A percentile compares a stretch with the other conserved stretches of the same genome.
These are phyloP conservation scores for Tupaia chinensis DNA, from an alignment of 2,113 vertebrate species.

Conservation along the genomic window DNA sequence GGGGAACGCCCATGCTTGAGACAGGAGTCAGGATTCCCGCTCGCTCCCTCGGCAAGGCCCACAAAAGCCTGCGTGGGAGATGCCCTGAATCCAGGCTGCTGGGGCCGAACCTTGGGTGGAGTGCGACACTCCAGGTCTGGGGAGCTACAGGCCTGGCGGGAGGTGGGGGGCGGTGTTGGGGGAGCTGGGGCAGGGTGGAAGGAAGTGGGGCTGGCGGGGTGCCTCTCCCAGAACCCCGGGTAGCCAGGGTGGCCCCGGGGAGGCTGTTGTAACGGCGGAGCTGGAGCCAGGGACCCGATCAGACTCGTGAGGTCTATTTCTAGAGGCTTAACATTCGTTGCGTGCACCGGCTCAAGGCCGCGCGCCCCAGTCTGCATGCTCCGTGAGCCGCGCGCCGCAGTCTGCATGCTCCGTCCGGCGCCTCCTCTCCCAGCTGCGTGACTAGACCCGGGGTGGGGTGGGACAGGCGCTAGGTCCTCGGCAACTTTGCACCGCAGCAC, in stretches of 20 bases:
- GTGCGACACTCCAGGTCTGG: no score
- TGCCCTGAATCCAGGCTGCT: not conserved
- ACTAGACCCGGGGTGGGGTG: fast-evolving
- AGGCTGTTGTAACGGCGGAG: fast-evolving
- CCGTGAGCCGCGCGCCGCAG: no score
- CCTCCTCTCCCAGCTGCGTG: not conserved
- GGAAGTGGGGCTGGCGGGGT: no score
- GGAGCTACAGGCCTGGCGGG: not conserved
- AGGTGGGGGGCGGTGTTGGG: no score
- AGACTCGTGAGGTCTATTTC: not conserved
- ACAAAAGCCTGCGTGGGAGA: fast-evolving
- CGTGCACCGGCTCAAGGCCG: fast-evolving
- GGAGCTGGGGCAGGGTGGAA: no score
- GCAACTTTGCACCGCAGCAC: not conserved
- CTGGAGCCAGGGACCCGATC: no score
- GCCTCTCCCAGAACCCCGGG: no score
- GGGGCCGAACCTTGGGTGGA: no score
- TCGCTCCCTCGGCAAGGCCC: not conserved
- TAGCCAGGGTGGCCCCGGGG: not conserved
- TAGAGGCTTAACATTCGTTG: fast-evolving
- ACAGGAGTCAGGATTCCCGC: not conserved
- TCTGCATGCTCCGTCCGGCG: no score
- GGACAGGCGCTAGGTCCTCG: not conserved
- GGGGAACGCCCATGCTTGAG: not conserved
- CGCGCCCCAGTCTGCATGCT: no score